Evolutionary conservation across 1,140 invertebrate species (phyloP).

Genomic region (Temnothorax curvispinosus): DNA sequence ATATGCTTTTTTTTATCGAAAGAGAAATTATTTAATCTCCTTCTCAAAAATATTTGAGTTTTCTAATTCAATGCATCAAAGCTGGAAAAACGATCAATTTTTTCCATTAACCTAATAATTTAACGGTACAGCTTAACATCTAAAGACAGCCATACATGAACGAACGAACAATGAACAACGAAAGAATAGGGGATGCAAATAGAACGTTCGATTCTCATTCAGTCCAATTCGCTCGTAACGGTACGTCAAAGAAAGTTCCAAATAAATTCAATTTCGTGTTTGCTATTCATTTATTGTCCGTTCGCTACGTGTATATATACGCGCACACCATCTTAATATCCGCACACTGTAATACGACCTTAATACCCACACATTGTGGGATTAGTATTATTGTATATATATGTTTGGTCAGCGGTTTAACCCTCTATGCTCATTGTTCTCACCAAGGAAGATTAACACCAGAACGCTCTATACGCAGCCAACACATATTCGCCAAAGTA

Average conservation of each 20-base stretch:
- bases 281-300: neutral
- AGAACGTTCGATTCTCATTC: neutral
- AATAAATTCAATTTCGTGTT: constrained; percentile 33
- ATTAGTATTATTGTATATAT: neutral
- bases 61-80: constrained; percentile 3
- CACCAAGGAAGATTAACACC: constrained; percentile 9
- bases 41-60: neutral
- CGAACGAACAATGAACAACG: neutral
- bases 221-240: neutral
- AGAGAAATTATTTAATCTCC: constrained; percentile 11
- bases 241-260: constrained; percentile 7
- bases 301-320: neutral
- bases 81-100: neutral
- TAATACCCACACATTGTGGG: constrained; percentile 15
- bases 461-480: neutral
- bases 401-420: constrained; percentile 41
- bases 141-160: neutral
- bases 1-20: neutral
- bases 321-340: neutral
- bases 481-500: neutral
- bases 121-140: neutral
- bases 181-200: neutral
- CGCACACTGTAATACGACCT: neutral
- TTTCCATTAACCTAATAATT: neutral
- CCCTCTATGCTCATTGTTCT: neutral